Evolutionary conservation across 2,797 vertebrate species (phyloP), one percentile per base, ranked within the genome.

Genomic region (Ibycter americanus): DNA sequence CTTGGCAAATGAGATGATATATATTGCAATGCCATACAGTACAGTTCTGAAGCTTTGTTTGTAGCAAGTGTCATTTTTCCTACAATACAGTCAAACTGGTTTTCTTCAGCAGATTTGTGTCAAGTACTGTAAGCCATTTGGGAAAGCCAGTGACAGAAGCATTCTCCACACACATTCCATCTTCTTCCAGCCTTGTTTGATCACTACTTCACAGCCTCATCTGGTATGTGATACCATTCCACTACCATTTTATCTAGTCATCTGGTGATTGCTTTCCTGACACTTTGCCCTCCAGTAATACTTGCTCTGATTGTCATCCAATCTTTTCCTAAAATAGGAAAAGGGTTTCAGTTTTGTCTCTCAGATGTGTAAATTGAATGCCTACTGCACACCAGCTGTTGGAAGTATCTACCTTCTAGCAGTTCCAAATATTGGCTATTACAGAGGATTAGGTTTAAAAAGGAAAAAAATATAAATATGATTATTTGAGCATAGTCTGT

Each of bases 241-340:
- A 82, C 46, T 52, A 70, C 40, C 22, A 56, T 92, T 95, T 95
- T 90, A 96, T 95, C 94, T 87, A 40, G 49, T 92, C 47, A 85
- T 95, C 90, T 91, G 21, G 70, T 95, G 96, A 95, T 96, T 96
- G 90, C 79, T 96, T 97, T 93, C 38, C 63, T 93, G 82, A 95
- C 88, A 90, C 44, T 95, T 89, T 76, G 40, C 61, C 90, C 85
- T 95, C 59, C 15, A 14, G 56, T 67, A 95, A 79, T 65, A 79
- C 32, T 83, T 85, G 52, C 74, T 85, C 36, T 71, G 77, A 96
- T 84, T 91, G 58, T 93, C 82, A 91, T 93, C 63, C 87, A 66
- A 66, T 92, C 93, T 92, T 83, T 68, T 52, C 12, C 52, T 96
- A 87, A 95, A 93, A 91, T 27, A 96, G 73, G 87, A 83, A 55